Evolutionary conservation across 2,888 invertebrate genomes (phyloP), one percentile per base, ranked within the genome.

Genomic region (Xylocampa areola): DNA sequence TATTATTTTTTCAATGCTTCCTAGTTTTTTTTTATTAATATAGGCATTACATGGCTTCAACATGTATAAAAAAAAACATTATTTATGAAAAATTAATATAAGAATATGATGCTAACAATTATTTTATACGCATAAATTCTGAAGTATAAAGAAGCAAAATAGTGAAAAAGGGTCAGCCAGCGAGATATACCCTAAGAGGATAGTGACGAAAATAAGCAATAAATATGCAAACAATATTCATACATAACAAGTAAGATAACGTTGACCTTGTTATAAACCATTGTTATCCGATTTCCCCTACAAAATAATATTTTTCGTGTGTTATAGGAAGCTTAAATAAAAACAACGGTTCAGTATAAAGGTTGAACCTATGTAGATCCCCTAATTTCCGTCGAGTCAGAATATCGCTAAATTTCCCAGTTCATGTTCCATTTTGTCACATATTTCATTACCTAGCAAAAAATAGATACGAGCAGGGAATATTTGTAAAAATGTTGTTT

Each of bases 391-490:
- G 35, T 40, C 54, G 64, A 47, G 64, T 54, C 67, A 55, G 49
- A 65, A 70, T 58, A 54, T 51, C 47, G 67, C 66, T 69, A 79
- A 77, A 77, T 73, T 74, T 68, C 51, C 73, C 65, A 77, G 69
- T 74, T 74, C 66, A 69, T 61, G 60, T 41, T 50, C 66, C 76
- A 70, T 68, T 68, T 71, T 77, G 71, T 72, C 74, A 61, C 68
- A 78, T 79, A 79, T 78, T 79, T 79, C 70, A 80, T 80, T 76
- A 80, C 69, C 65, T 57, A 58, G 60, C 72, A 64, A 80, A 77
- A 77, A 53, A 73, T 68, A 58, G 52, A 50, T 53, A 59, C 54
- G 58, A 64, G 61, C 67, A 66, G 4, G 60, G 40, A 51, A 59
- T 67, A 59, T 71, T 70, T 77, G 49, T 71, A 68, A 73, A 78